A percentile compares a stretch with the other conserved stretches of the same genome.
Conservation (phyloP, 2,113 vertebrate species). For the Lethenteron reissneri region DNA sequence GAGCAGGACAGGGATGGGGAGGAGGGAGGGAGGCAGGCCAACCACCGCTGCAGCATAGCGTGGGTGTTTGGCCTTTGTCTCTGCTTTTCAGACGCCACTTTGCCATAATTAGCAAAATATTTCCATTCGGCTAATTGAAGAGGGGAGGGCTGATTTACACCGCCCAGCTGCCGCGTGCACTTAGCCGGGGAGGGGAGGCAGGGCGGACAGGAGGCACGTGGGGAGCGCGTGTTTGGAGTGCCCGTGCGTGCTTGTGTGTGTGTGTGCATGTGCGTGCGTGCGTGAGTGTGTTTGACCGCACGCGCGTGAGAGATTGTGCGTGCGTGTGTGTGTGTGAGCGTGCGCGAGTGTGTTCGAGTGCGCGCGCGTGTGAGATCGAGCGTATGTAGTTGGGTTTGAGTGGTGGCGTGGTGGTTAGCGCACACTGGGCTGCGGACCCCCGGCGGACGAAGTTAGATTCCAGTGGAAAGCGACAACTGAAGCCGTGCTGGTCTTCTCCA, state of each 20-base stretch:
- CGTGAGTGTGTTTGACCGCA: not conserved
- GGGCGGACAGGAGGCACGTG: no score
- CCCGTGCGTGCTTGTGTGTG: slow-evolving; percentile 1
- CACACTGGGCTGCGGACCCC: no score
- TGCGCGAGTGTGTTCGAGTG: not conserved
- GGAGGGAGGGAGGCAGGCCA: no score
- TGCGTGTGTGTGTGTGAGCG: slow-evolving; percentile 2
- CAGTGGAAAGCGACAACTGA: no score
- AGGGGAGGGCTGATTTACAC: slow-evolving; percentile 1
- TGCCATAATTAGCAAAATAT: slow-evolving; percentile 6
- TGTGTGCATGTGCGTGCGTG: slow-evolving; percentile 3
- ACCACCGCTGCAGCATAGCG: not conserved
- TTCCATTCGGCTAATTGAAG: slow-evolving; percentile 6
- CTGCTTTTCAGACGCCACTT: not conserved
- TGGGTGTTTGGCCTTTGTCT: slow-evolving; percentile 2
- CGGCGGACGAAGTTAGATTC: no score
- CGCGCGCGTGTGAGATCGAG: not conserved
- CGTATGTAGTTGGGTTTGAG: not conserved
- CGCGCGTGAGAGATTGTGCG: not conserved
- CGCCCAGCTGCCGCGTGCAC: not conserved
- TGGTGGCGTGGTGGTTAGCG: no score
- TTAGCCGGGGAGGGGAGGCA: not conserved
- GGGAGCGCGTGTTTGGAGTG: not conserved
- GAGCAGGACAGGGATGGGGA: no score
- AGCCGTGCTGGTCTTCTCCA: no score